Conservation (phyloP, 1,140 invertebrate genomes). For the Nebria ingens region DNA sequence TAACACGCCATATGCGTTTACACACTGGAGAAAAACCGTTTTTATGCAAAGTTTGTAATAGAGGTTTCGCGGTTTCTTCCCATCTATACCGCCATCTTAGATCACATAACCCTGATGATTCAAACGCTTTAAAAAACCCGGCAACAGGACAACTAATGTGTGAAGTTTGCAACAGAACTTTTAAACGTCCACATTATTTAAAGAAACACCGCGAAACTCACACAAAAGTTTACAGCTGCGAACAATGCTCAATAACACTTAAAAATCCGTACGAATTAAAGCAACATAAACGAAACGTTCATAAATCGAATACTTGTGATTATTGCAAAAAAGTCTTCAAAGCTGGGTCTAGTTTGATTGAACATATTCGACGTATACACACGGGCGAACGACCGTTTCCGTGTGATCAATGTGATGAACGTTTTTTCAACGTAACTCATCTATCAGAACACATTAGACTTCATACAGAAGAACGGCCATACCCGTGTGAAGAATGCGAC, state of each 20-base stretch:
- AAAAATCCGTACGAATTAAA: background rate
- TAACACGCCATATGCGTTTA: background rate
- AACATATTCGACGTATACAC: background rate
- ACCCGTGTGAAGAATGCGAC: conserved; percentile 41
- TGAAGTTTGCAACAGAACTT: background rate
- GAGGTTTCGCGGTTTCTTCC: background rate
- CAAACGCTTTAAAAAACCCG: background rate
- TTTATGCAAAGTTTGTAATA: background rate
- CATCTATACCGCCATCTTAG: background rate
- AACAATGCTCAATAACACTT: background rate
- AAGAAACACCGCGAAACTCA: background rate
- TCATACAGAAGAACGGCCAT: conserved; percentile 44
- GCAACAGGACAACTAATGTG: no score
- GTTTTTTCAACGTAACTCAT: background rate
- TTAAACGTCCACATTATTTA: background rate
- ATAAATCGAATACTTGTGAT: background rate
- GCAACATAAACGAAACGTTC: background rate
- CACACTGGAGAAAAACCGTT: background rate
- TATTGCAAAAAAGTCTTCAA: background rate
- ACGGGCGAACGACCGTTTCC: background rate
- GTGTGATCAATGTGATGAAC: background rate
- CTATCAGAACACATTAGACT: conserved; percentile 30
- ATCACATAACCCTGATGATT: background rate
- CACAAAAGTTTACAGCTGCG: background rate
- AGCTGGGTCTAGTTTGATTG: background rate